Evolutionary conservation across 2,797 vertebrate species (phyloP).

Genomic region (Rhinatrema bivittatum): DNA sequence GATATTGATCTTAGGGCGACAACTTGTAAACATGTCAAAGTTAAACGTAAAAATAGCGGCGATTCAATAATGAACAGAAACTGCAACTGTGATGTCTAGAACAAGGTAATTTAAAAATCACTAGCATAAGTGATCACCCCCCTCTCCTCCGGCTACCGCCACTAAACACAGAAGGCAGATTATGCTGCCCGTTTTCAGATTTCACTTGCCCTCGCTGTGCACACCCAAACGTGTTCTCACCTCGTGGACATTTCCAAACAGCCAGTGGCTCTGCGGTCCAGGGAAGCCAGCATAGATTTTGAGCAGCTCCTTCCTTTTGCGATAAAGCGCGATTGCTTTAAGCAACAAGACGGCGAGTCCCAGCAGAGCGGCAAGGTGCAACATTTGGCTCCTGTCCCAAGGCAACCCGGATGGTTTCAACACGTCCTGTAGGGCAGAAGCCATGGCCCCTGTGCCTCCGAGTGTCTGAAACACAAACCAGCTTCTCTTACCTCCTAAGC

Average conservation of each 20-base stretch:
- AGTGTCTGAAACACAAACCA: too few species aligned
- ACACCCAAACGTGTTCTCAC: neutral
- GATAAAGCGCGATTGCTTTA: neutral
- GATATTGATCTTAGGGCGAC: too few species aligned
- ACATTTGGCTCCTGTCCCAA: neutral
- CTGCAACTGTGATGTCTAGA: too few species aligned
- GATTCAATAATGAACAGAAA: too few species aligned
- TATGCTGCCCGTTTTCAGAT: too few species aligned
- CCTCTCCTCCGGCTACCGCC: too few species aligned
- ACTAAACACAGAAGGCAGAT: too few species aligned
- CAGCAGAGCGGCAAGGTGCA: neutral
- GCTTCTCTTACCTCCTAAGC: neutral
- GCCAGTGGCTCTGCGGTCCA: slow-evolving; percentile 4
- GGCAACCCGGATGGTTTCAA: neutral
- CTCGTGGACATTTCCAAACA: neutral
- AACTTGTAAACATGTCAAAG: too few species aligned
- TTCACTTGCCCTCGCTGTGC: too few species aligned
- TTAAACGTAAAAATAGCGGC: too few species aligned
- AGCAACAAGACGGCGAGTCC: neutral
- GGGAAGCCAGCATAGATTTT: neutral
- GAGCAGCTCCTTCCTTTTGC: neutral
- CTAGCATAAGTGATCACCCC: too few species aligned
- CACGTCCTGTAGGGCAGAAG: neutral
- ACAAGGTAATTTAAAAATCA: too few species aligned
- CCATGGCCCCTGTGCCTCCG: neutral